Base-by-base conservation (phyloP, 2,797 vertebrate species). In the Ctenopoma multispine region DNA sequence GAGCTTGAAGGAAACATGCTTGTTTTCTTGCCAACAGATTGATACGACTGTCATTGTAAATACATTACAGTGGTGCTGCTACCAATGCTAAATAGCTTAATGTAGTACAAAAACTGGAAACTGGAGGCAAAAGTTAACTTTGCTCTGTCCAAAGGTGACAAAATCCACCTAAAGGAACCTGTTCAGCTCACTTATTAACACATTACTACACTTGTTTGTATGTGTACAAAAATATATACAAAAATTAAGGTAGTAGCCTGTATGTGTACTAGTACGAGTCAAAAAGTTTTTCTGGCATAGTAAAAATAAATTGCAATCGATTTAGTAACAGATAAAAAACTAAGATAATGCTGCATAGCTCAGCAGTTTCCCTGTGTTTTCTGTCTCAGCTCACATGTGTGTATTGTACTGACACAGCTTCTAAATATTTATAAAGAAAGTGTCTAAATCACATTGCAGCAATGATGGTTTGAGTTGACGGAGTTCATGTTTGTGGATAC, bases 401-500 rank as follows among this genome's bases (percentile, higher is more conserved):
- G 31, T 54, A 62, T 57, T 51, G 31, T 10, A 40, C 20, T 34
- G n/a, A 61, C 7, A 72, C 49, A 38, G 58, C 54, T 79, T 64
- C 21, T 40, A 70, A 64, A 81, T 60, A 69, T 71, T 56, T 81
- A 56, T 14, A 48, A 73, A 73, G 55, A 76, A 63, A 67, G 60
- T 36, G 44, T 57, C 44, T 58, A 21, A 62, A 65, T 83, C 53
- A 69, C 57, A 64, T 61, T 20, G 48, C 43, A 40, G 40, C 7
- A 29, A 23, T 41, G 65, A 85, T 62, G 23, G 57, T 62, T 54
- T 3, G 18, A 85, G 82, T 84, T 91, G 78, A 90, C 79, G 53
- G 82, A 71, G 90, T 92, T 91, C 87, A 63, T 90, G 66, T 91
- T 92, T 92, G 81, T 72, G 51, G 79, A 87, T 75, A 63, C 60